Evolutionary conservation across 2,113 vertebrate genomes (phyloP), one percentile per base, ranked within the genome.

Genomic region (Larimichthys polyactis): DNA sequence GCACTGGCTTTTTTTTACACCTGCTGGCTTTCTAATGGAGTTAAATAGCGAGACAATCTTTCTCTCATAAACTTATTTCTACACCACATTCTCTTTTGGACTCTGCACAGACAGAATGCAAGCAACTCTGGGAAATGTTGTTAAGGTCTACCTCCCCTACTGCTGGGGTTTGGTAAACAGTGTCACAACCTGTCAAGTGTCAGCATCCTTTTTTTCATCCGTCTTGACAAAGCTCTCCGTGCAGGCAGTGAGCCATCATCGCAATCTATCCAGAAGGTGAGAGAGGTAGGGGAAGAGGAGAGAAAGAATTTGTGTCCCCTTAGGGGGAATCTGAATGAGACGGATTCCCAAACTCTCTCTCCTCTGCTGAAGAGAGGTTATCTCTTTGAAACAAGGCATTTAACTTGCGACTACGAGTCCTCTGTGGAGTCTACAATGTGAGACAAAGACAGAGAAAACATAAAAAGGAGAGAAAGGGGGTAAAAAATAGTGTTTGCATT

Each of bases 351-450:
- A 82, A 88, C 79, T 24, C 78, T 75, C 66, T 49, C 66, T 49
- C 57, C 81, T 65, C 79, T 70, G 71, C 82, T 54, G 69, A 80
- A 64, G 84, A 83, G 75, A 92, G 87, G 93, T 90, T 91, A 87
- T 88, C 84, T 64, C 55, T 85, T 75, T 89, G 82, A 91, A 87
- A 90, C 87, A 84, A 79, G 71, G 66, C 78, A 68, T 94, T 93
- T 88, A 90, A 69, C 90, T 85, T 19, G 59, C 29, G n/a, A 86
- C 84, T 70, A 57, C 4, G 5, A 76, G 69, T 70, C 64, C 75
- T 85, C 85, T 57, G 70, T 60, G 72, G 84, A 80, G 77, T 71
- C 68, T 73, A 55, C 68, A 32, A 19, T 51, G 68, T 46, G 68
- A 72, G 65, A 68, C 43, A 60, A 52, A 78, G 40, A 70, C 62